Percentiles rank a stretch among this genome's conserved stretches.
Conservation (phyloP, 2,888 invertebrate genomes). For the Lathronympha strigana region DNA sequence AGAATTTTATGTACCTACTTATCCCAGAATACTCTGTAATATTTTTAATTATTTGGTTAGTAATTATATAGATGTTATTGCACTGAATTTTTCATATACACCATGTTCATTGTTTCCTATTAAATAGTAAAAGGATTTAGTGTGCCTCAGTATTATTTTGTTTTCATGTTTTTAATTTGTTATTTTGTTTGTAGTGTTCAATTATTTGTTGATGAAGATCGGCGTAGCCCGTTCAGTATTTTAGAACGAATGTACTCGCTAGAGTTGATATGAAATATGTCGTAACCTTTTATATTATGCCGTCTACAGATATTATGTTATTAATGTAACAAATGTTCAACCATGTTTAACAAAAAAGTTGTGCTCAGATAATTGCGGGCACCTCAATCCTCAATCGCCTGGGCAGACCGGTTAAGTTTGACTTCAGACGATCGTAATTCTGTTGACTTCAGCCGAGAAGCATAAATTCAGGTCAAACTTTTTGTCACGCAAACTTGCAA, state of each 20-base stretch:
- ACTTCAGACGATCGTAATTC: too few relatives aligned
- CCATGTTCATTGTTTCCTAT: constrained; percentile 45
- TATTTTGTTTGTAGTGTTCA: constrained; percentile 29
- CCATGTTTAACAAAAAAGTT: too few relatives aligned
- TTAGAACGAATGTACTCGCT: constrained; percentile 6
- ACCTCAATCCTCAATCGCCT: too few relatives aligned
- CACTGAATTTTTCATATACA: constrained; percentile 47
- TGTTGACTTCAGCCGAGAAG: too few relatives aligned
- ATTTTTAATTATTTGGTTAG: constrained; percentile 36
- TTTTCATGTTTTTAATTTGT: constrained; percentile 16
- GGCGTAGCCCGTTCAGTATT: constrained; percentile 22
- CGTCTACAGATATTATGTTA: not conserved
- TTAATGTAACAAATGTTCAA: not conserved
- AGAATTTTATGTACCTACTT: constrained; percentile 39
- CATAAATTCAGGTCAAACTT: too few relatives aligned
- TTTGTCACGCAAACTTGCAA: too few relatives aligned
- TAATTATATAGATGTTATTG: constrained; percentile 46
- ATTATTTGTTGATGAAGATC: constrained; percentile 13
- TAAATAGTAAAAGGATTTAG: constrained; percentile 34
- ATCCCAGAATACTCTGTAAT: constrained; percentile 26
- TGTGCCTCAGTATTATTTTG: constrained; percentile 27
- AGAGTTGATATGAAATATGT: constrained; percentile 5
- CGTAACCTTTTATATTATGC: not conserved
- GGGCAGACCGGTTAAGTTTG: too few relatives aligned
- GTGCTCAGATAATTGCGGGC: too few relatives aligned